Conservation (phyloP, 2,888 invertebrate species). For the Onchidella celtica region DNA sequence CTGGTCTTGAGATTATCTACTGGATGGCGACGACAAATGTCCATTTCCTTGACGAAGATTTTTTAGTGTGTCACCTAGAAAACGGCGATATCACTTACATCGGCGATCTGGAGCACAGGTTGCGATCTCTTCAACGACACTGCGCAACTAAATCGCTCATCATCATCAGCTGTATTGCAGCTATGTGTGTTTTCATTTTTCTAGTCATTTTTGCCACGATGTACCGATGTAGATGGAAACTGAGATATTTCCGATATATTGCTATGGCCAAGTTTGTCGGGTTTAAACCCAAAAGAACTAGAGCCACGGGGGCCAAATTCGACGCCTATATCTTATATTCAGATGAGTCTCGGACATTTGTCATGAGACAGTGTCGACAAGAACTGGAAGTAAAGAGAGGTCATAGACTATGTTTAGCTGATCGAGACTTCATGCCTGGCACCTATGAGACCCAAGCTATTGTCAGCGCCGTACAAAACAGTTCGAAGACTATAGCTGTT, state of each 20-base stretch:
- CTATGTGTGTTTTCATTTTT: neutral
- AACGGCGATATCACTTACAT: neutral
- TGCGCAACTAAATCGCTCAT: neutral
- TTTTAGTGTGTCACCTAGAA: neutral
- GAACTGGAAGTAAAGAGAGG: slow-evolving; percentile 15
- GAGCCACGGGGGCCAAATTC: neutral
- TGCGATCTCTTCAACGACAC: neutral
- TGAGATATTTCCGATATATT: neutral
- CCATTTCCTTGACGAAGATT: neutral
- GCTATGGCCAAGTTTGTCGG: neutral
- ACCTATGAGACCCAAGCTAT: slow-evolving; percentile 1
- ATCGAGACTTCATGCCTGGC: slow-evolving; percentile 32
- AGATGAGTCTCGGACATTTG: neutral
- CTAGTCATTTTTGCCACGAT: neutral
- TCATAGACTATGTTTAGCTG: slow-evolving; percentile 9
- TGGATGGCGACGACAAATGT: slow-evolving; percentile 1
- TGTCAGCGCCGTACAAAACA: slow-evolving; percentile 17
- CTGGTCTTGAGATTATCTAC: neutral
- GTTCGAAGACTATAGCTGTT: slow-evolving; percentile 22
- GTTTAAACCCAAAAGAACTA: neutral
- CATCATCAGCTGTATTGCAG: neutral
- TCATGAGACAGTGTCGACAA: neutral
- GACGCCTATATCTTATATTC: slow-evolving; percentile 26
- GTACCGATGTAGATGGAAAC: slow-evolving; percentile 3
- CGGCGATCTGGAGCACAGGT: neutral